phyloP scores from a whole-genome alignment of 2,797 vertebrate genomes.

The Oreochromis grahami region DNA sequence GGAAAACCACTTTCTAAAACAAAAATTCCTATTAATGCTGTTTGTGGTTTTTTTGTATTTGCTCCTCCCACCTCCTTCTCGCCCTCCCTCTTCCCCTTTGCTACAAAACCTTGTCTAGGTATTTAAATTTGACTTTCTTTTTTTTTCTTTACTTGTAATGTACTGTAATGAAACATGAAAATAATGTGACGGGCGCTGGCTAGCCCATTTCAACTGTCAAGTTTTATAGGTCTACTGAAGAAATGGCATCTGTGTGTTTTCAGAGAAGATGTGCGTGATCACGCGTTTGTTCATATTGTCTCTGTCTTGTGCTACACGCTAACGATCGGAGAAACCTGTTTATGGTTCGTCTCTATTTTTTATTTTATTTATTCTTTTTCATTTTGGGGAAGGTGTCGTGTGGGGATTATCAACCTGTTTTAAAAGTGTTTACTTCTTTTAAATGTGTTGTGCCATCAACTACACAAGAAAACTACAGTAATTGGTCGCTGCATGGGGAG shows the following conservation, averaged over 20 bases:
- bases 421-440: conserved; percentile 55
- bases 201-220: conserved; percentile 59
- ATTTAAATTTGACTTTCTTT: conserved; percentile 23
- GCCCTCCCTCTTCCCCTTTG: conserved; percentile 2
- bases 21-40: conserved; percentile 61
- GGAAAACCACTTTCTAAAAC: conserved; percentile 66
- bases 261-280: conserved; percentile 5
- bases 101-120: conserved; percentile 31
- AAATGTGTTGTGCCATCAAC: conserved; percentile 63
- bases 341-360: conserved; percentile 15
- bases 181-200: conserved; percentile 67
- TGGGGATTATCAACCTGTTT: conserved; percentile 14
- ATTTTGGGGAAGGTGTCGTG: conserved; percentile 4
- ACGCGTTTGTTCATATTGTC: conserved; percentile 3
- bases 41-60: conserved; percentile 58
- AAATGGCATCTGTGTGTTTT: conserved; percentile 17
- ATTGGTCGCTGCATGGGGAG: conserved; percentile 11
- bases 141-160: conserved; percentile 49
- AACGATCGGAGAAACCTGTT: conserved; percentile 5
- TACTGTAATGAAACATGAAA: conserved; percentile 57
- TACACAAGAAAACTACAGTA: conserved; percentile 36
- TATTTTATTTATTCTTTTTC: conserved; percentile 53
- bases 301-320: conserved; percentile 29
- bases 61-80: conserved; percentile 1
- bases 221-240: conserved; percentile 57